Conservation (phyloP, 2,888 invertebrate genomes). For the Pammene fasciana region DNA sequence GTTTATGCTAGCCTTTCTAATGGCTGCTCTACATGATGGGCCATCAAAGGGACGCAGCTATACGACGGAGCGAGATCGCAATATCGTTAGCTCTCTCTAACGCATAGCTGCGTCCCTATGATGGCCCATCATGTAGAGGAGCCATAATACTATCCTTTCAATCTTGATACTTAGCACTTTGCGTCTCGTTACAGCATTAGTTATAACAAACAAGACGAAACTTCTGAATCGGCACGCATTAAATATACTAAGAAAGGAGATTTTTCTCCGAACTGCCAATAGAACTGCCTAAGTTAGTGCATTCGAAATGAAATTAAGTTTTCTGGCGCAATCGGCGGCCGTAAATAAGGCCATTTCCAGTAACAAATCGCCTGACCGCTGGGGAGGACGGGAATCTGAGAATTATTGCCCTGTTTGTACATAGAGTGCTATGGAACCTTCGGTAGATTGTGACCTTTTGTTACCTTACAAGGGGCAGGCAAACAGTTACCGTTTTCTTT, state of each 20-base stretch:
- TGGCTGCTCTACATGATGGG: too few species aligned
- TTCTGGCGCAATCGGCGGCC: conserved; percentile 23
- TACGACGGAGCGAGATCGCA: too few species aligned
- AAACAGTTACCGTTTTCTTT: not conserved
- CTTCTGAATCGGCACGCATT: not conserved
- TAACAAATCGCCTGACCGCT: conserved; percentile 30
- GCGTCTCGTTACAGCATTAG: not conserved
- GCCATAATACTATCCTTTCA: too few species aligned
- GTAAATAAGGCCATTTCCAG: conserved; percentile 30
- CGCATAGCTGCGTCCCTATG: too few species aligned
- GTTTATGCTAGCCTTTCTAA: too few species aligned
- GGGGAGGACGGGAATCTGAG: conserved; percentile 29
- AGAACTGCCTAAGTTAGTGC: conserved; percentile 32
- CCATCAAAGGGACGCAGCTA: too few species aligned
- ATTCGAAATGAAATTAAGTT: conserved; percentile 33
- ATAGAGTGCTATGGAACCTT: conserved; percentile 1
- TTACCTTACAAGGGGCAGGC: not conserved
- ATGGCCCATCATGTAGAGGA: too few species aligned
- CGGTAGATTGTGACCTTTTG: conserved; percentile 9
- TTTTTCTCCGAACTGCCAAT: conserved; percentile 20
- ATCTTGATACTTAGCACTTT: not conserved
- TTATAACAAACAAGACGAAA: not conserved
- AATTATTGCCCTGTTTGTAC: conserved; percentile 30
- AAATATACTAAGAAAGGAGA: conserved; percentile 21
- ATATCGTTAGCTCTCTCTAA: too few species aligned